These are phyloP conservation scores for Hedya salicella DNA, from an alignment of 2,888 invertebrate species.

Conservation along the genomic window DNA sequence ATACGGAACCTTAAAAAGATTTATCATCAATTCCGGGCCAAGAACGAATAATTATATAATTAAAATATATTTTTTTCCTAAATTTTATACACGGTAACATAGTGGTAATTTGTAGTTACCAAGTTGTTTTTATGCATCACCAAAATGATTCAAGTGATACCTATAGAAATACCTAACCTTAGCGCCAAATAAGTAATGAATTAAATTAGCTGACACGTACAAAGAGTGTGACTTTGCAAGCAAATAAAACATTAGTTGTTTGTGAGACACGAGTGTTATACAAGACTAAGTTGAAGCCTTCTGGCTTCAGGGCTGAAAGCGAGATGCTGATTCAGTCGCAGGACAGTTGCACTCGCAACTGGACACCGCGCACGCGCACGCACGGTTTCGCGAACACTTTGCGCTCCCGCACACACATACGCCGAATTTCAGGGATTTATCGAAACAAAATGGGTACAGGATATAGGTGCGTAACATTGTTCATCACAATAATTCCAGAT, in stretches of 20 bases:
- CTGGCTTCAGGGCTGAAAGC: slow-evolving; percentile 54
- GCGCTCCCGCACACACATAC: neutral
- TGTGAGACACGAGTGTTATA: slow-evolving; percentile 7
- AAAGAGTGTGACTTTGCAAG: slow-evolving; percentile 1
- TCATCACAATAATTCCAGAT: neutral
- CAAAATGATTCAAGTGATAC: too few species aligned
- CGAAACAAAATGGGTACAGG: slow-evolving; percentile 21
- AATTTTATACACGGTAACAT: too few species aligned
- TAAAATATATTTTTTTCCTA: too few species aligned
- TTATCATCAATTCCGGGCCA: too few species aligned
- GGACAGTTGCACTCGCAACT: slow-evolving; percentile 55
- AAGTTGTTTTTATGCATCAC: too few species aligned
- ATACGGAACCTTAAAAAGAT: too few species aligned
- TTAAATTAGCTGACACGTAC: neutral
- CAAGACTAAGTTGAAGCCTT: slow-evolving; percentile 42
- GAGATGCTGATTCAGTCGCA: slow-evolving; percentile 50
- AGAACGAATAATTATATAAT: too few species aligned
- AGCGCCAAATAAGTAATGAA: neutral
- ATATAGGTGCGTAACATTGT: slow-evolving; percentile 15
- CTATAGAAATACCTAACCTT: neutral
- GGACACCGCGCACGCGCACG: slow-evolving; percentile 51
- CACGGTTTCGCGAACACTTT: neutral
- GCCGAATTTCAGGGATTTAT: neutral
- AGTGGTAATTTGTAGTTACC: too few species aligned
- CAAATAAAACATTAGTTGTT: slow-evolving; percentile 8